phyloP scores from a whole-genome alignment of 2,888 invertebrate genomes.

The Microctonus aethiopoides region DNA sequence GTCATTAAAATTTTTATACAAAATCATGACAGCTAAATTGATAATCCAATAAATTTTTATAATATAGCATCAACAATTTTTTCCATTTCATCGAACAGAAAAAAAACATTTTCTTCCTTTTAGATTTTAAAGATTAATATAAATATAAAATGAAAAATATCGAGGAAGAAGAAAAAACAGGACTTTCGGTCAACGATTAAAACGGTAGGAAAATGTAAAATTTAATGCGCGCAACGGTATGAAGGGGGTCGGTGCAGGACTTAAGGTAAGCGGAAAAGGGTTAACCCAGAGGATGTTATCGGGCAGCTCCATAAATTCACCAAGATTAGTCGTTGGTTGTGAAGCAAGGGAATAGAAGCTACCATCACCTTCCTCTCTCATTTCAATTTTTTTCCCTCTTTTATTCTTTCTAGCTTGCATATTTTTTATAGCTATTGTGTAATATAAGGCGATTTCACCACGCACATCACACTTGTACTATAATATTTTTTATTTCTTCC shows the following conservation, averaged over 20 bases:
- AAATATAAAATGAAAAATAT: too few relatives aligned
- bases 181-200: constrained; percentile 24
- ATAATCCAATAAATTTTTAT: not conserved
- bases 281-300: constrained; percentile 54
- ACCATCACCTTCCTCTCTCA: constrained; percentile 33
- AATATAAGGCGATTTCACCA: not conserved
- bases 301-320: constrained; percentile 57
- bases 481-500: constrained; percentile 28
- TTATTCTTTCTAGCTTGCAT: not conserved
- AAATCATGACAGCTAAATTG: too few relatives aligned
- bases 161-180: constrained; percentile 9
- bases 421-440: not conserved
- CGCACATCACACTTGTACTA: constrained; percentile 6
- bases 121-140: not conserved
- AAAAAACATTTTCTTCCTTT: not conserved
- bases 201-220: constrained; percentile 24
- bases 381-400: constrained; percentile 13
- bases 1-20: too few relatives aligned
- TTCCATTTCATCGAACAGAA: not conserved
- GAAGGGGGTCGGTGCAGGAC: constrained; percentile 44
- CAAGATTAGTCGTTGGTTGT: constrained; percentile 55
- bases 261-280: constrained; percentile 58
- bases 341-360: constrained; percentile 31
- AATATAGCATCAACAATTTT: too few relatives aligned
- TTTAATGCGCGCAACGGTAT: constrained; percentile 33